Evolutionary conservation across 2,113 vertebrate species (phyloP).

Genomic region (Puma concolor): DNA sequence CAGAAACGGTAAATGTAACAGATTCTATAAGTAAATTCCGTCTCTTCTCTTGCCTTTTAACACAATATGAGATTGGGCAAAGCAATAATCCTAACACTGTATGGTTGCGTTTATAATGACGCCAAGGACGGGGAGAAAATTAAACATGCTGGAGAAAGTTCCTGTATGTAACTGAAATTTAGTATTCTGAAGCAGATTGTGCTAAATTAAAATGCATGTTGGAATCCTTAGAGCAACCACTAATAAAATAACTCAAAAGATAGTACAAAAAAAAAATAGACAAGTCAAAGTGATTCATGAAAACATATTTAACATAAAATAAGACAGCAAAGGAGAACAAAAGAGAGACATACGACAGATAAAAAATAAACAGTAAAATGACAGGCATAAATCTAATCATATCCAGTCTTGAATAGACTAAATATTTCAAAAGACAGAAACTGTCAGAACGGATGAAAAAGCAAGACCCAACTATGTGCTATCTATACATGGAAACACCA

Average conservation of each 20-base stretch:
- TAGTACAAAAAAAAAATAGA: background rate
- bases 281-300: background rate
- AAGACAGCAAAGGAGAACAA: background rate
- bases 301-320: conserved; percentile 17
- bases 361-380: background rate
- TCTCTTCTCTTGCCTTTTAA: conserved; percentile 9
- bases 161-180: background rate
- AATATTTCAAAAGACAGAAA: background rate
- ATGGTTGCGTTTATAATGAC: background rate
- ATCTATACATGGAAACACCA: background rate
- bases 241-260: background rate
- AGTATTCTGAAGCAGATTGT: background rate
- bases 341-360: background rate
- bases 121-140: background rate
- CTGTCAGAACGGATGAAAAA: background rate
- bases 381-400: background rate
- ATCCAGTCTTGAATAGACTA: background rate
- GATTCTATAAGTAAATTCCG: background rate
- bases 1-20: background rate
- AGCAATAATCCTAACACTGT: background rate
- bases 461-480: background rate
- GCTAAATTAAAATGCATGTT: conserved; percentile 11
- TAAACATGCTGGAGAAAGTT: background rate
- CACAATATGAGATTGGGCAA: background rate
- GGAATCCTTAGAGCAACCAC: background rate